Evolutionary conservation across 2,797 vertebrate genomes (phyloP).

Genomic region (Spheniscus humboldti): DNA sequence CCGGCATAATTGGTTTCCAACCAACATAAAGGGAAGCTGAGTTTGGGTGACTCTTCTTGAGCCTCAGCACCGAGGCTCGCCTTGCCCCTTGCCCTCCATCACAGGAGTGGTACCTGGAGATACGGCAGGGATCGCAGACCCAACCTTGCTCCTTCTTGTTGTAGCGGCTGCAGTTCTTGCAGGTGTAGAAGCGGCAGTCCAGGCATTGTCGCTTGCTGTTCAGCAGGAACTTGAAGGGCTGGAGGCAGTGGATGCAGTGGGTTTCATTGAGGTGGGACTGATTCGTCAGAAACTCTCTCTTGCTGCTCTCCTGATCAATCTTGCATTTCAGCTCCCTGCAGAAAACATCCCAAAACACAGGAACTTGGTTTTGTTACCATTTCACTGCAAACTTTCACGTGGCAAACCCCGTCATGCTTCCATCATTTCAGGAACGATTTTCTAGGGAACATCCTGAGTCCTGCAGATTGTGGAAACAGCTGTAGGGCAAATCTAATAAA

Average conservation of each 20-base stretch:
- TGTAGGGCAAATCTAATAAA: background rate
- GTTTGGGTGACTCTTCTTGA: background rate
- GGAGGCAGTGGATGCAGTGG: conserved; percentile 89
- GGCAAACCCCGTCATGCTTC: background rate
- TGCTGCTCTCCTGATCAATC: conserved; percentile 84
- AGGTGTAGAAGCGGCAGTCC: conserved; percentile 84
- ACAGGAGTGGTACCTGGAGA: conserved; percentile 78
- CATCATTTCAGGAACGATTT: background rate
- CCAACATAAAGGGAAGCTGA: background rate
- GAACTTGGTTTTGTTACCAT: background rate
- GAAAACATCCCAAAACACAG: background rate
- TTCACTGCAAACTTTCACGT: background rate
- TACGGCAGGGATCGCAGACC: conserved; percentile 89
- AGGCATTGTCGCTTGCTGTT: conserved; percentile 85
- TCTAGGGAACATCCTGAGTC: background rate
- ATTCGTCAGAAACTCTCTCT: conserved; percentile 79
- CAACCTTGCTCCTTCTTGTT: conserved; percentile 88
- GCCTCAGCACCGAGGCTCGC: rapidly evolving
- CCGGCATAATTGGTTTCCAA: background rate
- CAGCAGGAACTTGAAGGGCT: conserved; percentile 87
- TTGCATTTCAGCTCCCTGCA: conserved; percentile 82
- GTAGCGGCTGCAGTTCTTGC: conserved; percentile 87
- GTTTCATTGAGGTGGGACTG: conserved; percentile 78
- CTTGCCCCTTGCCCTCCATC: background rate
- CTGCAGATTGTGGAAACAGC: conserved; percentile 1